phyloP scores from a whole-genome alignment of 2,113 vertebrate species.

The Hydrochoerus hydrochaeris region DNA sequence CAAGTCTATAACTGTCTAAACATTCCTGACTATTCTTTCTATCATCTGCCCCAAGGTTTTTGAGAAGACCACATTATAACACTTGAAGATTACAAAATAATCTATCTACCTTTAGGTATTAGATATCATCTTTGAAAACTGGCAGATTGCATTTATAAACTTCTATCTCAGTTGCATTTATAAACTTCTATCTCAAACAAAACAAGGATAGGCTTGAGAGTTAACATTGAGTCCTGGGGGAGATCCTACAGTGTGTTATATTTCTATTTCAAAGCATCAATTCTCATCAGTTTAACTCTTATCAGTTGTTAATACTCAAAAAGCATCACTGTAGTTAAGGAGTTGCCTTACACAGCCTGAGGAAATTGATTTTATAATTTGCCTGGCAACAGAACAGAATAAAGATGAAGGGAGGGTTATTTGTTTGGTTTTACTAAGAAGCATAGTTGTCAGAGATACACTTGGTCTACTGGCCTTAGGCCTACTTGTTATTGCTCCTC shows the following conservation, averaged over 20 bases:
- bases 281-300: not conserved
- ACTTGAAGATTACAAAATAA: not conserved
- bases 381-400: not conserved
- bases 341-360: not conserved
- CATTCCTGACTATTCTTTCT: slow-evolving; percentile 3
- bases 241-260: not conserved
- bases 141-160: not conserved
- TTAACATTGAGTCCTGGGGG: not conserved
- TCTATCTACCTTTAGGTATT: not conserved
- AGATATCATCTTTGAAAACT: slow-evolving; percentile 37
- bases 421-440: slow-evolving; percentile 46
- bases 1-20: not conserved
- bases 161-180: not conserved
- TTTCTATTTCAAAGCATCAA: slow-evolving; percentile 2
- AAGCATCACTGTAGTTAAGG: not conserved
- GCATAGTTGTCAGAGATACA: slow-evolving; percentile 20
- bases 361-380: slow-evolving; percentile 52
- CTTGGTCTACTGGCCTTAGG: not conserved
- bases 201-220: not conserved
- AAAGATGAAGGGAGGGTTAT: slow-evolving; percentile 5
- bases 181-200: not conserved
- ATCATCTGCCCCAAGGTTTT: not conserved
- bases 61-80: not conserved
- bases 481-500: slow-evolving; percentile 8
- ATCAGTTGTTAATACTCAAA: slow-evolving; percentile 36